phyloP scores from a whole-genome alignment of 1,140 invertebrate species.

The Rhagoletis pomonella region DNA sequence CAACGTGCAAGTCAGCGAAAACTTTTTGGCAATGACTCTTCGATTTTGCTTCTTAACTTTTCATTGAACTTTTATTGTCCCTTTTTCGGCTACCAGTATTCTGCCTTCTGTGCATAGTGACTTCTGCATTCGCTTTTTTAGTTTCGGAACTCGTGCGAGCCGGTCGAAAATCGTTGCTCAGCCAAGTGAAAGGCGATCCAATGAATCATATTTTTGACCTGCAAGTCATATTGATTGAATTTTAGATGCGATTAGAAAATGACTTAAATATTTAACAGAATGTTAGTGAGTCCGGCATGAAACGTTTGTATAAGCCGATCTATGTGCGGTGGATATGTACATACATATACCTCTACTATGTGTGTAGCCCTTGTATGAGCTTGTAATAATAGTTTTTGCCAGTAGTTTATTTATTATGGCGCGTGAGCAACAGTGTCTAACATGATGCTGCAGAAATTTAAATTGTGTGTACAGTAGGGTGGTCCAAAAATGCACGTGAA shows the following conservation, averaged over 20 bases:
- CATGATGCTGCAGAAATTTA: no score
- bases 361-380: not conserved
- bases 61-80: conserved; percentile 25
- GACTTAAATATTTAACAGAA: conserved; percentile 49
- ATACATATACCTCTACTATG: not conserved
- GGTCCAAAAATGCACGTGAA: no score
- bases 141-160: not conserved
- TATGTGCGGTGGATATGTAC: not conserved
- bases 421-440: not conserved
- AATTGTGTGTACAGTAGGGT: no score
- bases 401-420: not conserved
- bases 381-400: not conserved
- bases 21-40: conserved; percentile 52
- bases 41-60: conserved; percentile 48
- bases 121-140: not conserved
- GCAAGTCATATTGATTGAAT: conserved; percentile 55
- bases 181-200: conserved; percentile 47
- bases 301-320: no score
- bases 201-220: conserved; percentile 54
- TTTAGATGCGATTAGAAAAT: conserved; percentile 53
- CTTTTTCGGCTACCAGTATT: not conserved
- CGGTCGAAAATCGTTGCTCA: conserved; percentile 41
- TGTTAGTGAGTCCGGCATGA: not conserved
- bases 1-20: conserved; percentile 50
- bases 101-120: not conserved